These are phyloP conservation scores for Erinaceus europaeus DNA, from an alignment of 2,113 vertebrate species.

Conservation along the genomic window DNA sequence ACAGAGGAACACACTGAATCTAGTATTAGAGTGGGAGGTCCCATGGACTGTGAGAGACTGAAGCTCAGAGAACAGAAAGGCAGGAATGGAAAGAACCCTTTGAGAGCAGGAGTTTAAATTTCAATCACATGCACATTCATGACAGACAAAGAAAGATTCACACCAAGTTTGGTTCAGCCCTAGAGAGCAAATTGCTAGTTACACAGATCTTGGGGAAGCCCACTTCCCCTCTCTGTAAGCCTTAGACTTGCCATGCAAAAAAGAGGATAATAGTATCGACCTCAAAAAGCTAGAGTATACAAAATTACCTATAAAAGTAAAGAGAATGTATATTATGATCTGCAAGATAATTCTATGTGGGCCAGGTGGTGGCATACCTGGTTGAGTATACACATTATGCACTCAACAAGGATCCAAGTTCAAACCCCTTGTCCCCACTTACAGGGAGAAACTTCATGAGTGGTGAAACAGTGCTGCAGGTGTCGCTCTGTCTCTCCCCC, in stretches of 20 bases:
- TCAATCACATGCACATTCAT: not conserved
- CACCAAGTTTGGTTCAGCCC: not conserved
- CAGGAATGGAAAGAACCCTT: too few species aligned
- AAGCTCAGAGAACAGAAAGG: not conserved
- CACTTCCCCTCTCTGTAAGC: not conserved
- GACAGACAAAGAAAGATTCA: not conserved
- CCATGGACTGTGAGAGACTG: not conserved
- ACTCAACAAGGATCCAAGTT: too few species aligned
- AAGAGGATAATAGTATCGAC: not conserved
- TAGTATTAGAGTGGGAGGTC: not conserved
- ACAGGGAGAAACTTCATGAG: too few species aligned
- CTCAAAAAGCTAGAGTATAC: not conserved
- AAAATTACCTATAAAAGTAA: not conserved
- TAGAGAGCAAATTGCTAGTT: not conserved
- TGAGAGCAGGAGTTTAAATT: not conserved
- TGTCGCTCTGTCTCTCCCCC: too few species aligned
- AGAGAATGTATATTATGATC: too few species aligned
- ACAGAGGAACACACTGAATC: not conserved
- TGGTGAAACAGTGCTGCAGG: too few species aligned
- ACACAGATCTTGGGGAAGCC: not conserved
- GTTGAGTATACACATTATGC: too few species aligned
- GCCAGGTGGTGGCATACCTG: too few species aligned
- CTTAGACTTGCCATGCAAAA: not conserved
- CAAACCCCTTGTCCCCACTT: too few species aligned
- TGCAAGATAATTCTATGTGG: too few species aligned